phyloP scores from a whole-genome alignment of 2,113 vertebrate genomes.

The Pavo muticus region DNA sequence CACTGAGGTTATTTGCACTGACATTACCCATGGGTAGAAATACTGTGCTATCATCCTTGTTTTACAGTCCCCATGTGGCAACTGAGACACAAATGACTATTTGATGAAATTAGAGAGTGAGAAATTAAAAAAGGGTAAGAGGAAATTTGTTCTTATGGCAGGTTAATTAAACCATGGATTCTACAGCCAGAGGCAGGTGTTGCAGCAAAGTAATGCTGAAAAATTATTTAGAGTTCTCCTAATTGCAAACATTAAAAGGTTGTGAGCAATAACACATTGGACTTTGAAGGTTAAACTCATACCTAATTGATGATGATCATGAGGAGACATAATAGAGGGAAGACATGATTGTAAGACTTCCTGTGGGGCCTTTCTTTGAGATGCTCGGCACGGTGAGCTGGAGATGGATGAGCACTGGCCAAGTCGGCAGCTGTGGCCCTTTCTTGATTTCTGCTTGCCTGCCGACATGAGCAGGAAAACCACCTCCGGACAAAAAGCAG shows the following conservation, averaged over 20 bases:
- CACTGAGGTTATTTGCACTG: constrained; percentile 6
- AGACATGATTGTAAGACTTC: neutral
- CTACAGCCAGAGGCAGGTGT: neutral
- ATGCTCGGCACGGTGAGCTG: neutral
- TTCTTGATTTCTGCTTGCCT: neutral
- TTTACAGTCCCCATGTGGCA: constrained; percentile 21
- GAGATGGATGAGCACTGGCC: neutral
- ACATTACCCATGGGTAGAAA: neutral
- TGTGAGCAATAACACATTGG: neutral
- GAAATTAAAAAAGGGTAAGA: constrained; percentile 28
- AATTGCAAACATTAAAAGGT: neutral
- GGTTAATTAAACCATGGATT: constrained; percentile 27
- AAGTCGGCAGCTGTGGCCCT: neutral
- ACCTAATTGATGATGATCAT: neutral
- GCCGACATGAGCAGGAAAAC: neutral
- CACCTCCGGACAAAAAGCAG: neutral
- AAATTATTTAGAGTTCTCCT: neutral
- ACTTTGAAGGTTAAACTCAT: neutral
- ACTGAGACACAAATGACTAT: neutral
- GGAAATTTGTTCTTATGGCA: constrained; percentile 7
- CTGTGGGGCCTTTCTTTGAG: neutral
- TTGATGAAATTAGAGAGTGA: constrained; percentile 9
- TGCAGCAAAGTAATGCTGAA: neutral
- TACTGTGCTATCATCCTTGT: neutral
- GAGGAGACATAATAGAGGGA: neutral